Evolutionary conservation across 2,797 vertebrate genomes (phyloP).

Genomic region (Staurois parvus): DNA sequence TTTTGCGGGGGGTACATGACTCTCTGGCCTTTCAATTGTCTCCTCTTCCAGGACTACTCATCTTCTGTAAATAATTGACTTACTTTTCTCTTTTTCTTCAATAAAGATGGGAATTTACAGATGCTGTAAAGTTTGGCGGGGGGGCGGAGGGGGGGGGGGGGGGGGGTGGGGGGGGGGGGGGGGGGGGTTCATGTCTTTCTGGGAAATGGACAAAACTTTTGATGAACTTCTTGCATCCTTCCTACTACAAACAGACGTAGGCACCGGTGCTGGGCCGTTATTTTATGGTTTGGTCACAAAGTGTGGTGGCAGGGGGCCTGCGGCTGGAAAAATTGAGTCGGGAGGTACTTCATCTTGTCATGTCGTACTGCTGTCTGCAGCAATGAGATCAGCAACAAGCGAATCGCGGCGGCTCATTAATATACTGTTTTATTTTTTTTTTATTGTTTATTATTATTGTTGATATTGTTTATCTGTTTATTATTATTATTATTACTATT

Average conservation of each 20-base stretch:
- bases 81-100: background rate
- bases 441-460: background rate
- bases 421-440: background rate
- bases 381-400: background rate
- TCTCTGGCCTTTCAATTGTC: background rate
- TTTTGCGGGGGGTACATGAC: too few relatives aligned
- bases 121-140: conserved; percentile 23
- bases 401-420: background rate
- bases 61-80: conserved; percentile 45
- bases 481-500: too few relatives aligned
- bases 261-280: background rate
- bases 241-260: background rate
- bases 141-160: background rate
- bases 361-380: too few relatives aligned
- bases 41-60: background rate
- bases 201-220: conserved; percentile 33
- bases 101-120: conserved; percentile 40
- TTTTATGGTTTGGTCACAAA: conserved; percentile 19
- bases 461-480: too few relatives aligned
- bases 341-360: background rate
- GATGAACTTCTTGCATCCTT: conserved; percentile 6
- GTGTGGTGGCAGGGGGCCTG: background rate
- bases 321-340: background rate
- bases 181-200: conserved; percentile 1
- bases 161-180: background rate